Evolutionary conservation across 2,113 vertebrate species (phyloP).

Genomic region (Taurulus bubalis): DNA sequence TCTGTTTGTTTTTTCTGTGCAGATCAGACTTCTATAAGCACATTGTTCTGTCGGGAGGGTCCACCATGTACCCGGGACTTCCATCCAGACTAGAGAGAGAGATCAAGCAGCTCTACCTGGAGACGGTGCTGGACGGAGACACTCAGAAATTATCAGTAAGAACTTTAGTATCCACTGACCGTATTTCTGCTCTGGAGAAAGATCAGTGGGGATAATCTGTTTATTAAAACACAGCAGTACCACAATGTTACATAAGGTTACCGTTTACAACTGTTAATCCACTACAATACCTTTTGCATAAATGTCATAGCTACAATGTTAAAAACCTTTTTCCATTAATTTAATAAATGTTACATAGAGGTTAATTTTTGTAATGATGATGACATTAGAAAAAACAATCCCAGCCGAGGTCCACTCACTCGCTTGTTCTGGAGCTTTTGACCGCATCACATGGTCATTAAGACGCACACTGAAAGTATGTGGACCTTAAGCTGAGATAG

Average conservation of each 20-base stretch:
- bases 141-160: constrained; percentile 95
- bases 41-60: constrained; percentile 96
- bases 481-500: background rate
- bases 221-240: background rate
- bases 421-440: background rate
- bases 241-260: background rate
- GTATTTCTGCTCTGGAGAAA: background rate
- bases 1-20: background rate
- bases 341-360: background rate
- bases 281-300: background rate
- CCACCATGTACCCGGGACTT: constrained; percentile 98
- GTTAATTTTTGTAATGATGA: background rate
- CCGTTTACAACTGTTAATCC: background rate
- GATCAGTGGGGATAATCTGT: background rate
- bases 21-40: constrained; percentile 99
- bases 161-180: background rate
- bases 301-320: background rate
- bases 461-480: background rate
- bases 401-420: background rate
- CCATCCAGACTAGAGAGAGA: constrained; percentile 96
- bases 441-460: background rate
- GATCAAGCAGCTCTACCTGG: constrained; percentile 98
- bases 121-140: constrained; percentile 95
- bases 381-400: background rate
- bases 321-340: background rate